Conservation (phyloP, 2,797 vertebrate species). For the Tenualosa thibaudeaui region DNA sequence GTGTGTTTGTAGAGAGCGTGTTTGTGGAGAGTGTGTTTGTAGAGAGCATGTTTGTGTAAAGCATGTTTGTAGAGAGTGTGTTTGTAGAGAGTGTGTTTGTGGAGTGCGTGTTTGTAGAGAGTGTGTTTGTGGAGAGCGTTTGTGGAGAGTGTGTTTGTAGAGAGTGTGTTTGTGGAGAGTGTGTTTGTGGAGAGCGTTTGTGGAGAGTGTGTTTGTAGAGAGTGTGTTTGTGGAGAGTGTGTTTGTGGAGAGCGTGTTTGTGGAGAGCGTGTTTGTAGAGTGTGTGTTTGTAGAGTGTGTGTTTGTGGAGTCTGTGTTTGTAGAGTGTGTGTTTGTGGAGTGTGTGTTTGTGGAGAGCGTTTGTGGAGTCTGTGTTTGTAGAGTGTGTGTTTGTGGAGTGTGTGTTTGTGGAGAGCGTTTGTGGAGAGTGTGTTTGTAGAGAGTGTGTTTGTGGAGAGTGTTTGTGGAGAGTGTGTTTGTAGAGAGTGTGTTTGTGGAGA, state of each 20-base stretch:
- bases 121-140: conserved; percentile 54
- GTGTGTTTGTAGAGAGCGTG: too few relatives aligned
- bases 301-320: too few relatives aligned
- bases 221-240: conserved; percentile 85
- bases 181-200: too few relatives aligned
- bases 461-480: background rate
- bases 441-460: too few relatives aligned
- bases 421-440: background rate
- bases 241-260: conserved; percentile 67
- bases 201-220: conserved; percentile 49
- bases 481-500: conserved; percentile 85
- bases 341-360: background rate
- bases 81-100: conserved; percentile 79
- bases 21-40: too few relatives aligned
- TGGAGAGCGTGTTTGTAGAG: background rate
- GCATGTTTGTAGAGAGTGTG: too few relatives aligned
- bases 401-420: conserved; percentile 52
- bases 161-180: too few relatives aligned
- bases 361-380: too few relatives aligned
- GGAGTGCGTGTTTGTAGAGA: conserved; percentile 74
- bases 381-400: conserved; percentile 71
- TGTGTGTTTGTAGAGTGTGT: background rate
- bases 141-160: background rate
- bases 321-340: background rate
- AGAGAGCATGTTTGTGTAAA: background rate